Percentiles rank a stretch among this genome's conserved stretches.
Conservation (phyloP, 2,888 invertebrate genomes). For the Andrena praecox region DNA sequence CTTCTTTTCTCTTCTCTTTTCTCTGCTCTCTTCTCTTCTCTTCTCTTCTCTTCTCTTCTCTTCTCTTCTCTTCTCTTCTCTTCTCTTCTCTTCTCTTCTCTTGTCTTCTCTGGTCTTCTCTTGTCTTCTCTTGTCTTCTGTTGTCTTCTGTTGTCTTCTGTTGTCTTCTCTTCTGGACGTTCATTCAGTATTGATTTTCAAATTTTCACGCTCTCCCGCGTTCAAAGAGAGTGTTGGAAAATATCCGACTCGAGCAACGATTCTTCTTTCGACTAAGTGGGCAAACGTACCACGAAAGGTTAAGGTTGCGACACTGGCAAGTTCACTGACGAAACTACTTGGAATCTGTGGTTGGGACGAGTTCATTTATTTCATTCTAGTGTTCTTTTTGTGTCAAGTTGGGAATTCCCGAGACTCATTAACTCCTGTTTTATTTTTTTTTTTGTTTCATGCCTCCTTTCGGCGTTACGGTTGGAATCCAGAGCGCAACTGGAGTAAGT, state of each 20-base stretch:
- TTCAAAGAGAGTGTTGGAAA: background rate
- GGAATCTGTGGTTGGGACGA: background rate
- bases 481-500: slow-evolving; percentile 85
- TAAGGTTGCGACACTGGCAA: slow-evolving; percentile 2
- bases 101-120: background rate
- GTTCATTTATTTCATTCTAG: background rate
- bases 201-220: background rate
- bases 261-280: slow-evolving; percentile 6
- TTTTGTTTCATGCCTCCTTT: slow-evolving; percentile 86
- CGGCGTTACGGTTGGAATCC: slow-evolving; percentile 73
- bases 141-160: background rate
- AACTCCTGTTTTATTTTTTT: slow-evolving; percentile 73
- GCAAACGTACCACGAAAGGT: background rate
- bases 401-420: slow-evolving; percentile 31
- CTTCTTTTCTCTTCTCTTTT: background rate
- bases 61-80: background rate
- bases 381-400: background rate
- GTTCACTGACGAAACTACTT: background rate
- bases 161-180: slow-evolving; percentile 12
- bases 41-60: slow-evolving; percentile 2
- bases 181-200: slow-evolving; percentile 18
- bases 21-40: slow-evolving; percentile 3
- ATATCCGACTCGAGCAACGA: background rate
- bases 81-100: background rate
- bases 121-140: background rate